Conservation (phyloP, 2,888 invertebrate genomes). For the Eristalis tenax region DNA sequence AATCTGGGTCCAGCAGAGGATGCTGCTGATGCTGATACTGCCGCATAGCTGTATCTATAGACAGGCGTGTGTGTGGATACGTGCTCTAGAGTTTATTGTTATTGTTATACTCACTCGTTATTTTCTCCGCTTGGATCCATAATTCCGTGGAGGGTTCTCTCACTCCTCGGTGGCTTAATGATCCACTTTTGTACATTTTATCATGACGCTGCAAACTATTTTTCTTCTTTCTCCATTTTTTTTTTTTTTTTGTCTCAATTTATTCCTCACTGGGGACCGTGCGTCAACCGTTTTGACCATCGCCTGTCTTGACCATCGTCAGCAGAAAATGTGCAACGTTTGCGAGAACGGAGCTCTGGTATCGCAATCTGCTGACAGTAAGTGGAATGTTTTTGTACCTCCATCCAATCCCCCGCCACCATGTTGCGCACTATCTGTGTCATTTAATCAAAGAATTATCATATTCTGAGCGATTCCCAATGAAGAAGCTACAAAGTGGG, state of each 20-base stretch:
- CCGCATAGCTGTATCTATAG: slow-evolving; percentile 23
- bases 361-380: slow-evolving; percentile 4
- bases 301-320: background rate
- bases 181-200: slow-evolving; percentile 49
- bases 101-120: slow-evolving; percentile 48
- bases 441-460: slow-evolving; percentile 1
- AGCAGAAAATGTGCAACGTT: slow-evolving; percentile 43
- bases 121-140: slow-evolving; percentile 53
- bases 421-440: background rate
- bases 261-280: background rate
- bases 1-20: slow-evolving; percentile 65
- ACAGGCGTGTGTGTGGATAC: slow-evolving; percentile 25
- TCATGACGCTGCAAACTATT: slow-evolving; percentile 37
- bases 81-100: slow-evolving; percentile 64
- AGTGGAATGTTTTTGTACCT: slow-evolving; percentile 9
- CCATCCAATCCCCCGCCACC: background rate
- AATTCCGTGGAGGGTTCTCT: slow-evolving; percentile 31
- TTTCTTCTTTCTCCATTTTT: slow-evolving; percentile 37
- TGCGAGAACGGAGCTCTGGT: slow-evolving; percentile 8
- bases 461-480: background rate
- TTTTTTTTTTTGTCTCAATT: background rate
- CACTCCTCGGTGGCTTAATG: slow-evolving; percentile 53
- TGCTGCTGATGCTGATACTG: slow-evolving; percentile 21
- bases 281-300: background rate
- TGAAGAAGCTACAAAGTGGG: background rate